Percentiles rank a stretch among this genome's conserved stretches.
Conservation (phyloP, 2,113 vertebrate genomes). For the Archocentrus centrarchus region DNA sequence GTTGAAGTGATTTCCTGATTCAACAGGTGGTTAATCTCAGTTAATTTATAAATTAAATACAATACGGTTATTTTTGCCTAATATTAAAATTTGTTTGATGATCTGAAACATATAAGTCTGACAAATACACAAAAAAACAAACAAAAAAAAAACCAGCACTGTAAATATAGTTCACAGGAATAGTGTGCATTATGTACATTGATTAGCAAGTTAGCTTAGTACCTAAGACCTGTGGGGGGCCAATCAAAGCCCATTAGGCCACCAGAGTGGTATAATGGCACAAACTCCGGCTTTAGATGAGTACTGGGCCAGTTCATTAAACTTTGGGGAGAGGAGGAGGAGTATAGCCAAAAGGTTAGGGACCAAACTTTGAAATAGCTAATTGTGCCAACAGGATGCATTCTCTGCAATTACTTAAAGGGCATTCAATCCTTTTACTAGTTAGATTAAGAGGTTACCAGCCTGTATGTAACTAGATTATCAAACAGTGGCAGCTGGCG, state of each 20-base stretch:
- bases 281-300: background rate
- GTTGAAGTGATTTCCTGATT: no score
- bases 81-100: background rate
- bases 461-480: constrained; percentile 28
- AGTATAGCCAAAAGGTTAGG: background rate
- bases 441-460: constrained; percentile 2
- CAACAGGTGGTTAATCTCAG: no score
- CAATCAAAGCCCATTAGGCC: background rate
- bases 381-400: background rate
- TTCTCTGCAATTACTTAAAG: background rate
- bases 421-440: constrained; percentile 5
- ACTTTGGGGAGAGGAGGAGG: background rate
- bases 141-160: background rate
- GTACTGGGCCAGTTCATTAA: background rate
- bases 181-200: background rate
- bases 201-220: background rate
- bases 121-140: background rate
- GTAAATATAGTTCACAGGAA: background rate
- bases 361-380: background rate
- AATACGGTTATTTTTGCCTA: background rate
- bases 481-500: constrained; percentile 29
- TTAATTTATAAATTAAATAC: background rate
- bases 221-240: background rate
- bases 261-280: no score
- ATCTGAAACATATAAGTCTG: background rate